Base-by-base conservation (phyloP, 2,888 invertebrate genomes). In the Epirrhoe tristata region DNA sequence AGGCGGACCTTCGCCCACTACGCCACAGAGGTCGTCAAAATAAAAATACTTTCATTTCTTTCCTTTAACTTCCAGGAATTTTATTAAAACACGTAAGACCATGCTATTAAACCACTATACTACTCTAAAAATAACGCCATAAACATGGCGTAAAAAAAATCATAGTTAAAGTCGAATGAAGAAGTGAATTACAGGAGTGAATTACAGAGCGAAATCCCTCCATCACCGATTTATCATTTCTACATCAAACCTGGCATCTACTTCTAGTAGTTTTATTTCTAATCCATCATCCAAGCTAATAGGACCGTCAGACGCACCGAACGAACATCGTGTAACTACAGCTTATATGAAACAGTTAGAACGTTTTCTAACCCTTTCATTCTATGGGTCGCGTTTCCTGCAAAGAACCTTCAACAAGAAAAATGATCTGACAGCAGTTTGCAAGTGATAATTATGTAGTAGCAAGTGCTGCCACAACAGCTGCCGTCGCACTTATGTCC, bases 221-320 rank as follows among this genome's bases (percentile, higher is more conserved):
- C 57, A 50, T 48, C 32, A n/a, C 55, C 61, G 51, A 68, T 65
- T 65, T 58, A 68, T 64, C 61, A 68, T 68, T 68, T 53, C 57
- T 31, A 65, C 68, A 64, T 58, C 58, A 61, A 68, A 59, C 43
- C 61, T 54, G 59, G 56, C 67, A 60, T 63, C 58, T 64, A 68
- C 64, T 64, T 68, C 31, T 61, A 65, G 67, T 70, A 70, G 65
- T 70, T 70, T 70, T 70, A 70, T 72, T 71, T 70, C 71, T 73
- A 74, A 76, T 75, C 71, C 75, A 76, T 76, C 75, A 75, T 72
- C 70, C 52, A 39, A 63, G 66, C 66, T 72, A 74, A 76, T 72
- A 71, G 69, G 65, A 69, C 53, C 61, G 75, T 76, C 76, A 74
- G 70, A 67, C 66, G 70, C 75, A 75, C 66, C 50, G 68, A 71